phyloP scores from a whole-genome alignment of 2,113 vertebrate genomes.

The Verasper variegatus region DNA sequence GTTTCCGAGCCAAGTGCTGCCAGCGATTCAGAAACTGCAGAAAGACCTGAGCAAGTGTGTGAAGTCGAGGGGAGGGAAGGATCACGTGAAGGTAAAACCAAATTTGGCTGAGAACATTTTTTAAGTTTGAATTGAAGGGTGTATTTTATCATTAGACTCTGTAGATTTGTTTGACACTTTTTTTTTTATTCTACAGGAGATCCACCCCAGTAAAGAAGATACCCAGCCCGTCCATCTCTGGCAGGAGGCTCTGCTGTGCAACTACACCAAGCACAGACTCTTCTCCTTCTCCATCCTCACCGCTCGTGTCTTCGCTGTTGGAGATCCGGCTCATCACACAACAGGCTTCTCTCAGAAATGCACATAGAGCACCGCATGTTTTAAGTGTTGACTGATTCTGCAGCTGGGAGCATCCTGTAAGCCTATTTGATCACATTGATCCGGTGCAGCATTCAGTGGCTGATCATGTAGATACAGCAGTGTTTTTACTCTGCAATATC shows the following conservation, averaged over 20 bases:
- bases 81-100: slow-evolving; percentile 23
- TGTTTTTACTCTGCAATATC: slow-evolving; percentile 39
- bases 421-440: slow-evolving; percentile 69
- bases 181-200: slow-evolving; percentile 19
- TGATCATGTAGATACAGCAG: slow-evolving; percentile 6
- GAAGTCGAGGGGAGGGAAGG: background rate
- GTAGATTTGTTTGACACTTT: background rate
- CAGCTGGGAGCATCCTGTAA: background rate
- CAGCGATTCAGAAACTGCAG: slow-evolving; percentile 35
- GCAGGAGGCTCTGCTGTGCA: slow-evolving; percentile 39
- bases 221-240: rapidly evolving
- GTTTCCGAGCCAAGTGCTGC: slow-evolving; percentile 33
- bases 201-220: rapidly evolving
- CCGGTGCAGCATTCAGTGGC: slow-evolving; percentile 16
- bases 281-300: slow-evolving; percentile 73
- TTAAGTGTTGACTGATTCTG: background rate
- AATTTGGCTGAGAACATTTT: no score
- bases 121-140: background rate
- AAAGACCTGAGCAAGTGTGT: slow-evolving; percentile 50
- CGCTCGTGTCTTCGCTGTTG: slow-evolving; percentile 68
- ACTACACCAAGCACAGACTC: slow-evolving; percentile 62
- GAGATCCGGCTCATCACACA: slow-evolving; percentile 53
- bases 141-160: no score
- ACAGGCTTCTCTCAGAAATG: background rate
- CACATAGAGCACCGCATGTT: slow-evolving; percentile 7